Evolutionary conservation across 2,888 invertebrate species (phyloP).

Genomic region (Itoplectis maculator): DNA sequence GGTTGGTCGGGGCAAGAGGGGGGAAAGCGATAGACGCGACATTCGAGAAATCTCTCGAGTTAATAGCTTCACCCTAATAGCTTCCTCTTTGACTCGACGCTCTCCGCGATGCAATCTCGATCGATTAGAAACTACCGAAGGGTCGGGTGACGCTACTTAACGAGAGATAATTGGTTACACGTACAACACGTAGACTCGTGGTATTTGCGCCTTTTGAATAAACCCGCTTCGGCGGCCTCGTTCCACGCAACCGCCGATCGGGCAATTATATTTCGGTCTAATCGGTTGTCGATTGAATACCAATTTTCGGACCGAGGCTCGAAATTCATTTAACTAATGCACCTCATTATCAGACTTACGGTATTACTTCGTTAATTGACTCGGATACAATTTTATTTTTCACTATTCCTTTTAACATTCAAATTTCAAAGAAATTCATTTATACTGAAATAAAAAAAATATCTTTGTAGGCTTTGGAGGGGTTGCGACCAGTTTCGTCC

Average conservation of each 20-base stretch:
- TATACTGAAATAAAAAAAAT: not conserved
- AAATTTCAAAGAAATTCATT: no score
- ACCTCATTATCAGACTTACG: no score
- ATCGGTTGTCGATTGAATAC: no score
- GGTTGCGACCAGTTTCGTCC: not conserved
- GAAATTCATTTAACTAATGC: no score
- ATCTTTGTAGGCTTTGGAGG: not conserved
- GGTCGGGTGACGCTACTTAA: not conserved
- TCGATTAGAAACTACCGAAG: constrained; percentile 29
- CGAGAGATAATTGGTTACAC: constrained; percentile 15
- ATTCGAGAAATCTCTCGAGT: constrained; percentile 29
- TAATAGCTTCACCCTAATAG: constrained; percentile 39
- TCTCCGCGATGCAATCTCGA: constrained; percentile 7
- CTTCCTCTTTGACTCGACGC: constrained; percentile 42
- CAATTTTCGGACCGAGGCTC: no score
- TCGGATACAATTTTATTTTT: no score
- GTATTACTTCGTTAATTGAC: no score
- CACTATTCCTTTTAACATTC: no score
- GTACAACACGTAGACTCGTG: no score
- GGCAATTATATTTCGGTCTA: no score
- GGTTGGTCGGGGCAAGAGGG: constrained; percentile 17
- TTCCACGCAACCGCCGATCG: no score
- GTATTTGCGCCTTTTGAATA: not conserved
- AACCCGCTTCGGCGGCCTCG: no score
- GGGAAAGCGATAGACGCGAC: constrained; percentile 9